Base-by-base conservation (phyloP, 2,797 vertebrate genomes). In the Alectoris magna region DNA sequence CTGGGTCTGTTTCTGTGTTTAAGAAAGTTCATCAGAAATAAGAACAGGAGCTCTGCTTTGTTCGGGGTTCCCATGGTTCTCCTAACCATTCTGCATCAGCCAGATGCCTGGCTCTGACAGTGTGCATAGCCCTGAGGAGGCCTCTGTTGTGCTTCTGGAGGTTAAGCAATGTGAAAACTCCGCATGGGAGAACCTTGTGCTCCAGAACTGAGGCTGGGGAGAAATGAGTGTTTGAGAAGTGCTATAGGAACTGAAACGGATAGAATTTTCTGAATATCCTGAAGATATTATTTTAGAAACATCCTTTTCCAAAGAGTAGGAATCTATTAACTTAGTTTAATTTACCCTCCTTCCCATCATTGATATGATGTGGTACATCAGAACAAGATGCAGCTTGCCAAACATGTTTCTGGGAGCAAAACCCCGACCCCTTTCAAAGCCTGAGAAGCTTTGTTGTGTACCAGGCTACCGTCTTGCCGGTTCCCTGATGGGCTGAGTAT, bases 321-420 rank as follows among this genome's bases (percentile, higher is more conserved):
- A 34, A 41, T 74, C 58, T 46, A 56, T 9, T 7, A 77, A 48
- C 8, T 29, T 24, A 21, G 17, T 72, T 89, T 49, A 58, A 78
- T 49, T 78, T 17, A 5, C 12, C 64, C 27, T 66, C 31, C 7
- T 27, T 58, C 10, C 74, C 24, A 13, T 55, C 71, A 44, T 14
- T n/a, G 36, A 56, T n/a, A 31, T 5, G 56, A 62, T 6, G 14
- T 69, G 68, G 29, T 73, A 36, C 39, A 41, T 19, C 39, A 63
- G 60, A 63, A 41, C 26, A 29, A 41, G 62, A 29, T 63, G 19
- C 39, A 43, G 39, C 9, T 64, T 64, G 39, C 62, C 39, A 64
- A 43, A 13, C 13, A 3, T 49, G 18, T 1, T 0, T 31, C 83
- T 22, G 17, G 6, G 17, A 7, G 4, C 55, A 27, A 84, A 90